Evolutionary conservation across 1,140 invertebrate genomes (phyloP), one percentile per base, ranked within the genome.

Genomic region (Berghia stephanieae): DNA sequence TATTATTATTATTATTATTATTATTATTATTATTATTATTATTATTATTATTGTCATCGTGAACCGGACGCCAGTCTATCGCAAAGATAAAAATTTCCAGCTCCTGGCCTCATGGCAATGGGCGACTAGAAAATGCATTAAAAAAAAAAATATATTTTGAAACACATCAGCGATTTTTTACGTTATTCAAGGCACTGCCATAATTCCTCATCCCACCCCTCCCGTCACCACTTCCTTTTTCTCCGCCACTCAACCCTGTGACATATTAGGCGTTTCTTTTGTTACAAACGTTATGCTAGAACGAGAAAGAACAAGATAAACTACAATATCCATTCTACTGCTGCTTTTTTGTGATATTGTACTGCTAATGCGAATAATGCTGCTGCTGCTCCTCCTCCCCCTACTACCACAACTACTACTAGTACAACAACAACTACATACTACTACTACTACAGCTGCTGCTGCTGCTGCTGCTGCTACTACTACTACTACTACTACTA

Each of bases 401-500:
- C n/a, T n/a, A n/a, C n/a, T n/a, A n/a, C n/a, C 46, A 52, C 46
- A 52, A 24, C 24, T 52, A 24, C 13, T 52, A 24, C 46, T 52
- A 52, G 13, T 52, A 52, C 46, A 16, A 24, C 46, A 16, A 52
- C 46, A 16, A 52, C 46, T 52, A 52, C 24, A n/a, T n/a, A n/a
- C n/a, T 52, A 52, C 46, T 52, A 52, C 46, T 52, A 52, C 46
- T 52, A 52, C 46, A 13, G n/a, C 24, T 52, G n/a, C 46, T 52
- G n/a, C 46, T n/a, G n/a, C n/a, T n/a, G n/a, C n/a, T n/a, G n/a
- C n/a, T n/a, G n/a, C n/a, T 52, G 46, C 46, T 52, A 52, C 46
- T 52, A 52, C 46, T 52, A 52, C 46, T 52, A 52, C 46, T 52
- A 52, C 46, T 52, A 52, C 24, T 52, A 52, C 46, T 52, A 52